Conservation (phyloP, 37 sponge, comb jelly and placozoan genomes). For the Cliona cf. orientalis region DNA sequence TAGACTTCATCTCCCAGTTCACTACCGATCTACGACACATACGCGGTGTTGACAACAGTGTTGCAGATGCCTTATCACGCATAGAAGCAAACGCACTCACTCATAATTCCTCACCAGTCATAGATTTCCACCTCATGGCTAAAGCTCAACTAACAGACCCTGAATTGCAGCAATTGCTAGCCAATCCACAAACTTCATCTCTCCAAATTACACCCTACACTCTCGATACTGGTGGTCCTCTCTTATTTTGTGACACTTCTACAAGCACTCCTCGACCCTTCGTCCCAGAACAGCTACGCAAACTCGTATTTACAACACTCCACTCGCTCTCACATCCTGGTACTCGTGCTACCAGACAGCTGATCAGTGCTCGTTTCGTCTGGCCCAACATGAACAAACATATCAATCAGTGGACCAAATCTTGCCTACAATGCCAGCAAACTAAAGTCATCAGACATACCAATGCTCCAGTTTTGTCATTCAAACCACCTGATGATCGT, state of each 20-base stretch:
- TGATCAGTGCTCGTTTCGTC: conserved; percentile 56
- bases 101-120: not conserved
- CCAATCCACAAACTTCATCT: conserved; percentile 38
- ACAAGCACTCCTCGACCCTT: conserved; percentile 51
- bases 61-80: conserved; percentile 66
- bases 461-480: conserved; percentile 36
- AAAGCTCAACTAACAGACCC: conserved; percentile 37
- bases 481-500: conserved; percentile 46
- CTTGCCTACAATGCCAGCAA: conserved; percentile 60
- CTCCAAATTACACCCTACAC: conserved; percentile 35
- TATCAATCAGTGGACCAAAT: conserved; percentile 55
- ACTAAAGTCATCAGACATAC: conserved; percentile 57
- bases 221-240: conserved; percentile 7
- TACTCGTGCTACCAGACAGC: conserved; percentile 51
- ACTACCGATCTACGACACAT: conserved; percentile 69
- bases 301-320: conserved; percentile 41
- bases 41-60: conserved; percentile 46
- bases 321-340: conserved; percentile 67
- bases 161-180: conserved; percentile 23
- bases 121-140: conserved; percentile 51
- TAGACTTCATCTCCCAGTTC: conserved; percentile 72
- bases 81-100: conserved; percentile 39
- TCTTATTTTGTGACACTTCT: conserved; percentile 50
- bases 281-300: conserved; percentile 36
- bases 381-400: conserved; percentile 73